Evolutionary conservation across 2,797 vertebrate genomes (phyloP), one percentile per base, ranked within the genome.

Genomic region (Meriones psammophilus): DNA sequence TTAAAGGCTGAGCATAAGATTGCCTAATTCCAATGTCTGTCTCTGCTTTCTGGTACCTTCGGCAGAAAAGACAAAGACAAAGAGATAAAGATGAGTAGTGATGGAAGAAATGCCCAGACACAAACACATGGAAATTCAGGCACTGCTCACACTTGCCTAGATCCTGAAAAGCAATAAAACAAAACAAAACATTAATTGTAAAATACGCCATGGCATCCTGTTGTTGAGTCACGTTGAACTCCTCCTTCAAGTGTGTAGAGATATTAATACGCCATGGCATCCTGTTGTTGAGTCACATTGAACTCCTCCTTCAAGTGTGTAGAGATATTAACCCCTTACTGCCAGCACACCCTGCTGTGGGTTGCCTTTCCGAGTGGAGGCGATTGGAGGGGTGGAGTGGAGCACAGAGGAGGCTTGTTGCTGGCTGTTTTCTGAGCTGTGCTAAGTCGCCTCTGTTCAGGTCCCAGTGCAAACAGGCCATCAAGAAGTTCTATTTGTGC

Each of bases 201-300:
- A 95, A 91, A 88, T 88, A 56, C 46, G 71, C 62, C n/a, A 74
- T 83, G 62, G 84, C 73, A 69, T 95, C 92, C 92, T 95, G 77
- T 91, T 95, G 95, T 60, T 73, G 74, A 87, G 28, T 88, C 30
- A 33, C 56, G 89, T 90, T 56, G 87, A 97, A 97, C 39, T 39
- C 39, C 39, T 39, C 39, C 39, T 39, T 39, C 39, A 39, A n/a
- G n/a, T n/a, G n/a, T n/a, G n/a, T n/a, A n/a, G n/a, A n/a, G n/a
- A n/a, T n/a, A n/a, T n/a, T n/a, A 91, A 88, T 88, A 56, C 46
- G 71, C 62, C n/a, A 74, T 83, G 62, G 84, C 73, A 69, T 95
- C 92, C 92, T 95, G 77, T 91, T 95, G 95, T 60, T 73, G 74
- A 88, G 28, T 88, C 30, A 33, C 56, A 91, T 90, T 56, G 87